A percentile compares a stretch with the other conserved stretches of the same genome.
Evolutionary conservation across 1,140 invertebrate genomes (phyloP).

Genomic region (Drosophila nigromelanica): DNA sequence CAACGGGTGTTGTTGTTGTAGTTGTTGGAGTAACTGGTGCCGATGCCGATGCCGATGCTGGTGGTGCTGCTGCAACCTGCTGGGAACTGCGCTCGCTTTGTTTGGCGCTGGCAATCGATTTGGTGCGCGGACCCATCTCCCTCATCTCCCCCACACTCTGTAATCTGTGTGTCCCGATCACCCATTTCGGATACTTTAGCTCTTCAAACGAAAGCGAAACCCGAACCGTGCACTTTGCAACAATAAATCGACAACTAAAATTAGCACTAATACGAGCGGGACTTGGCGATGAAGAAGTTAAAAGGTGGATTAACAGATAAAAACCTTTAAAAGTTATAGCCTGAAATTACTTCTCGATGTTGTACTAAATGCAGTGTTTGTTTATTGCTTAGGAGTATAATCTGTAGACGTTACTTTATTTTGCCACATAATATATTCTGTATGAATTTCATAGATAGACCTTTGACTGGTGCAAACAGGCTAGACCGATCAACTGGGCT

Average conservation of each 20-base stretch:
- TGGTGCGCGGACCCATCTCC: constrained; percentile 18
- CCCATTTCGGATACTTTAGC: constrained; percentile 47
- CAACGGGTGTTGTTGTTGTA: constrained; percentile 49
- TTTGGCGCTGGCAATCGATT: constrained; percentile 70
- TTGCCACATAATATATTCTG: no score
- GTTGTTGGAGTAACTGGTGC: no score
- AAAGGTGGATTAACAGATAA: not conserved
- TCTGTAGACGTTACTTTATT: no score
- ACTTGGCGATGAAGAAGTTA: not conserved
- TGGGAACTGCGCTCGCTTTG: constrained; percentile 72
- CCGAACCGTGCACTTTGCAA: constrained; percentile 64
- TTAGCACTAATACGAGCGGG: constrained; percentile 69
- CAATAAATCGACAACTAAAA: constrained; percentile 60
- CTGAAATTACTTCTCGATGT: no score
- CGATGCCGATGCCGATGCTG: no score
- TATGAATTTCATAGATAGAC: no score
- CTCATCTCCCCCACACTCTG: not conserved
- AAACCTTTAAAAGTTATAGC: not conserved
- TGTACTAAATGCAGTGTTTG: no score
- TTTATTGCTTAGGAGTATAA: no score
- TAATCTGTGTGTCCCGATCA: constrained; percentile 27
- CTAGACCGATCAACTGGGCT: no score
- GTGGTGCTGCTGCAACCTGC: constrained; percentile 69
- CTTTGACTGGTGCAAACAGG: no score
- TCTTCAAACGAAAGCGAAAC: constrained; percentile 67